Conservation (phyloP, 2,113 vertebrate species). For the Eurypyga helias region DNA sequence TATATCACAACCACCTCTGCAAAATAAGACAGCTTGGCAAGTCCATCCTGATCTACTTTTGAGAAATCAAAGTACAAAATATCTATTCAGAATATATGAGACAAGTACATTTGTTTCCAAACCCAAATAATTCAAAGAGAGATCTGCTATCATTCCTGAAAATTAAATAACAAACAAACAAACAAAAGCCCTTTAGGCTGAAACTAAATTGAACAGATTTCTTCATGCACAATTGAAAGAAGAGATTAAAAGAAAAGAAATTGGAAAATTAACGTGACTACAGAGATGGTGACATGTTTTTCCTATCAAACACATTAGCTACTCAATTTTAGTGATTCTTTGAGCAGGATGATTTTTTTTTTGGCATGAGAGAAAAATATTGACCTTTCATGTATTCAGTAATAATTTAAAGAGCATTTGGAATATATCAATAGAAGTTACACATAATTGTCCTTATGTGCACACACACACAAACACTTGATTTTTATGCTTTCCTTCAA, state of each 20-base stretch:
- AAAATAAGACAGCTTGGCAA: neutral
- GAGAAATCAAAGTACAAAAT: neutral
- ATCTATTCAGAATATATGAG: neutral
- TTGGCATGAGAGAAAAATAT: neutral
- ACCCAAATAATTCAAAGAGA: neutral
- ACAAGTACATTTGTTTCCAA: neutral
- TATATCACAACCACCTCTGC: neutral
- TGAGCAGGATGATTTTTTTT: neutral
- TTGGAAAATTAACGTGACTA: constrained; percentile 7
- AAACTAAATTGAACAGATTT: constrained; percentile 16
- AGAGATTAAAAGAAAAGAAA: constrained; percentile 43
- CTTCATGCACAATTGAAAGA: constrained; percentile 23
- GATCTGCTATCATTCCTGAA: neutral
- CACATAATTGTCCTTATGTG: neutral
- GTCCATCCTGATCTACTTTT: neutral
- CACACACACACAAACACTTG: rapidly evolving
- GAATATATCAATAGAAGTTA: neutral
- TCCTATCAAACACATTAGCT: neutral
- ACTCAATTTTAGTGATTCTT: neutral
- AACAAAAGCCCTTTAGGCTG: neutral
- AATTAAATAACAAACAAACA: neutral
- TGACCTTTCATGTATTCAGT: neutral
- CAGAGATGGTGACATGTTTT: neutral
- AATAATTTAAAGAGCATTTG: neutral
- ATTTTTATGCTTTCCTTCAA: neutral